A percentile compares a stretch with the other conserved stretches of the same genome.
phyloP scores from a whole-genome alignment of 2,888 invertebrate genomes.

The Phengaris arion region DNA sequence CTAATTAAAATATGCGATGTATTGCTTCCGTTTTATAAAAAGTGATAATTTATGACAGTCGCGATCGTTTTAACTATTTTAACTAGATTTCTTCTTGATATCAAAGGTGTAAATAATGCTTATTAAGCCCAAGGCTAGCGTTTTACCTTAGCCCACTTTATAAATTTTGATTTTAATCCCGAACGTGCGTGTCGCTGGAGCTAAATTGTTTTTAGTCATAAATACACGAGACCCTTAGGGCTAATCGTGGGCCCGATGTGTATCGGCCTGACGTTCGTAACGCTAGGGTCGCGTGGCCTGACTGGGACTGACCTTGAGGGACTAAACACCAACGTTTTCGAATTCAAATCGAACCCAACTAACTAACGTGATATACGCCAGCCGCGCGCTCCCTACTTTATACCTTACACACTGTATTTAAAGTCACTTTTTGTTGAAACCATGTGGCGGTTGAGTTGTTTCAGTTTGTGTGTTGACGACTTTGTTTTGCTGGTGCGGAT shows the following conservation, averaged over 20 bases:
- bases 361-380: conserved; percentile 65
- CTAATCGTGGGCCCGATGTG: conserved; percentile 62
- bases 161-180: conserved; percentile 55
- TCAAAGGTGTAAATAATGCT: background rate
- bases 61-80: too few species aligned
- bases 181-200: conserved; percentile 61
- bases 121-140: conserved; percentile 38
- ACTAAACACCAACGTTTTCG: conserved; percentile 58
- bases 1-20: too few species aligned
- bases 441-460: conserved; percentile 47
- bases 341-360: conserved; percentile 70
- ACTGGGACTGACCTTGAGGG: conserved; percentile 70
- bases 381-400: conserved; percentile 49
- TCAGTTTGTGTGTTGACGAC: conserved; percentile 41
- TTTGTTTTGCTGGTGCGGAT: conserved; percentile 73
- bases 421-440: conserved; percentile 49
- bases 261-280: conserved; percentile 56
- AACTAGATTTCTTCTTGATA: background rate
- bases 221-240: conserved; percentile 59
- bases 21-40: too few species aligned
- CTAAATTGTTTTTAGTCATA: conserved; percentile 48
- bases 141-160: conserved; percentile 52
- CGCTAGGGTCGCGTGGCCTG: conserved; percentile 69
- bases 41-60: too few species aligned
- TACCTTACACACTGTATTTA: conserved; percentile 51